Percentiles rank a stretch among this genome's conserved stretches.
Conservation (phyloP, 2,888 invertebrate species). For the Aspidiotus rigidus region DNA sequence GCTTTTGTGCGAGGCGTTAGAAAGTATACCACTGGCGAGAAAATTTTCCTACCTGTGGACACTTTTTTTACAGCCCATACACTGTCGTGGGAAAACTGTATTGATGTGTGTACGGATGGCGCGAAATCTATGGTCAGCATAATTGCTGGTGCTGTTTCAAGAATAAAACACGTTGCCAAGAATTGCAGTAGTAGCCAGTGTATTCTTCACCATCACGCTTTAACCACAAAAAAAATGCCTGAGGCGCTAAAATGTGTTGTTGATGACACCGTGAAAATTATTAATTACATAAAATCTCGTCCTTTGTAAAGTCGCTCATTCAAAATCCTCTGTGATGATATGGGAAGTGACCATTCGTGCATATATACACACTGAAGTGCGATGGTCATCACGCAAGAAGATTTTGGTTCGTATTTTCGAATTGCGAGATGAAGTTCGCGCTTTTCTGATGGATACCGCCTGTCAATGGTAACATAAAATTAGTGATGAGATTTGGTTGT, state of each 20-base stretch:
- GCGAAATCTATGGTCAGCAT: conserved; percentile 26
- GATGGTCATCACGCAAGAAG: no score
- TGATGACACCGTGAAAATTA: conserved; percentile 32
- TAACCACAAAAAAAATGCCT: conserved; percentile 24
- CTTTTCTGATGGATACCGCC: conserved; percentile 15
- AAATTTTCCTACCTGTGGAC: conserved; percentile 19
- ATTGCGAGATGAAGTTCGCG: conserved; percentile 30
- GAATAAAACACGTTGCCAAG: conserved; percentile 17
- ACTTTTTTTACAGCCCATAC: conserved; percentile 18
- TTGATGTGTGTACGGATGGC: conserved; percentile 25
- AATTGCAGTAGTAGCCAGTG: conserved; percentile 30
- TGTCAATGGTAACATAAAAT: conserved; percentile 25
- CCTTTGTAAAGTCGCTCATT: conserved; percentile 36
- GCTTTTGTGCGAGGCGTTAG: conserved; percentile 24
- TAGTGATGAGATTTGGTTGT: conserved; percentile 32
- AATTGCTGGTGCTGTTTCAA: conserved; percentile 23
- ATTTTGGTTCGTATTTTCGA: conserved; percentile 35
- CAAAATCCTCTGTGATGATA: conserved; percentile 36
- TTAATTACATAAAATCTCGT: conserved; percentile 37
- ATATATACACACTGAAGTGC: conserved; percentile 35
- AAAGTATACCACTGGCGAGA: conserved; percentile 23
- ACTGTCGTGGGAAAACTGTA: conserved; percentile 22
- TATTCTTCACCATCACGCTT: conserved; percentile 24
- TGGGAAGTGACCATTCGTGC: conserved; percentile 33
- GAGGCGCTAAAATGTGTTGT: conserved; percentile 23